Evolutionary conservation across 2,113 vertebrate species (phyloP).

Genomic region (Lycocorax pyrrhopterus): DNA sequence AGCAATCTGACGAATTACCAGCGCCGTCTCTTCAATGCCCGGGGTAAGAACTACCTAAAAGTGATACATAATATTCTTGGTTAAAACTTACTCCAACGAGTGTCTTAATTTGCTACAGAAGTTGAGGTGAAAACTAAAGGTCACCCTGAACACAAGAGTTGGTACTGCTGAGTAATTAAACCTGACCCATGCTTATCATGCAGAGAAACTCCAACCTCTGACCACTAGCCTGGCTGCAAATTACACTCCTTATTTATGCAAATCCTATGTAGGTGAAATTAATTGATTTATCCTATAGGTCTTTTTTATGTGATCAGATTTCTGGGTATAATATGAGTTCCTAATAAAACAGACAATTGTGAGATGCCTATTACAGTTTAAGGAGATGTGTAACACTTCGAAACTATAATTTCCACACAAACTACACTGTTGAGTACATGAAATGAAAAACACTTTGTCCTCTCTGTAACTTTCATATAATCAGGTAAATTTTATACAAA

Average conservation of each 20-base stretch:
- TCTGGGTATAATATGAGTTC: neutral
- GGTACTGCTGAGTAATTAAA: neutral
- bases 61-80: neutral
- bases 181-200: neutral
- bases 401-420: neutral
- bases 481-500: neutral
- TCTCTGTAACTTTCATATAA: neutral
- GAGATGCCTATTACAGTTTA: neutral
- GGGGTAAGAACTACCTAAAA: conserved; percentile 81
- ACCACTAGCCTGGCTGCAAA: neutral
- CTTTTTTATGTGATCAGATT: neutral
- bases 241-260: neutral
- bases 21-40: conserved; percentile 76
- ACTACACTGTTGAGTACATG: neutral
- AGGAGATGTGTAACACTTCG: neutral
- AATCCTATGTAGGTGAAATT: neutral
- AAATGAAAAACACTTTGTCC: neutral
- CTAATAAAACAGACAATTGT: neutral
- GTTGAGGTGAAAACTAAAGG: neutral
- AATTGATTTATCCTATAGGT: neutral
- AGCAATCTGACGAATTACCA: conserved; percentile 82
- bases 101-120: neutral
- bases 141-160: neutral
- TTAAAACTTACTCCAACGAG: neutral
- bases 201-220: neutral